Evolutionary conservation across 2,797 vertebrate species (phyloP).

Genomic region (Phrynocephalus vlangalii): DNA sequence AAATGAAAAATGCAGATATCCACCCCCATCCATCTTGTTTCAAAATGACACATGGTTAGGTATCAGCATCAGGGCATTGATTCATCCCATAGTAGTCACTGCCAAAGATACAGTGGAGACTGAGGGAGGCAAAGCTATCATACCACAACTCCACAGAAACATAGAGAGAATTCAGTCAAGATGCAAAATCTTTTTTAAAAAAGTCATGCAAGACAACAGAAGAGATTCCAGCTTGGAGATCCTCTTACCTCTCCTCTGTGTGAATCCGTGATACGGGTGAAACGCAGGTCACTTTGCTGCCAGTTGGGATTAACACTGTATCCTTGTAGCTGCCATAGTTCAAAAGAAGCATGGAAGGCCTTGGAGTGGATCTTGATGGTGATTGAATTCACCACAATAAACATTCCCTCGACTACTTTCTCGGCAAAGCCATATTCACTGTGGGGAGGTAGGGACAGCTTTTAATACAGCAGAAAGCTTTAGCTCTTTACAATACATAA

Average conservation of each 20-base stretch:
- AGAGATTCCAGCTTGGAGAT: background rate
- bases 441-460: conserved; percentile 43
- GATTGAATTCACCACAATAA: conserved; percentile 94
- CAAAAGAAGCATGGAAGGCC: conserved; percentile 96
- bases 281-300: conserved; percentile 93
- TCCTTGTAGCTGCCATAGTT: conserved; percentile 97
- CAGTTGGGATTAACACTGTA: conserved; percentile 96
- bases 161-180: background rate
- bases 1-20: background rate
- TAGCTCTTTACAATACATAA: background rate
- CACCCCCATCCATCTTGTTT: background rate
- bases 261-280: conserved; percentile 93
- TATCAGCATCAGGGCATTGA: background rate
- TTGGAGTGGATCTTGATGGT: conserved; percentile 95
- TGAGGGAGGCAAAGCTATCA: background rate
- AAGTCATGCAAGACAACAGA: accelerated
- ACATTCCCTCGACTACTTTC: conserved; percentile 99
- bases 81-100: background rate
- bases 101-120: accelerated
- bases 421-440: conserved; percentile 99
- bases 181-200: background rate
- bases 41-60: background rate
- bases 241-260: conserved; percentile 91
- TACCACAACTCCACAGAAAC: background rate
- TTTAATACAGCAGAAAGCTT: background rate